phyloP scores from a whole-genome alignment of 2,797 vertebrate genomes.

The Staurois parvus region DNA sequence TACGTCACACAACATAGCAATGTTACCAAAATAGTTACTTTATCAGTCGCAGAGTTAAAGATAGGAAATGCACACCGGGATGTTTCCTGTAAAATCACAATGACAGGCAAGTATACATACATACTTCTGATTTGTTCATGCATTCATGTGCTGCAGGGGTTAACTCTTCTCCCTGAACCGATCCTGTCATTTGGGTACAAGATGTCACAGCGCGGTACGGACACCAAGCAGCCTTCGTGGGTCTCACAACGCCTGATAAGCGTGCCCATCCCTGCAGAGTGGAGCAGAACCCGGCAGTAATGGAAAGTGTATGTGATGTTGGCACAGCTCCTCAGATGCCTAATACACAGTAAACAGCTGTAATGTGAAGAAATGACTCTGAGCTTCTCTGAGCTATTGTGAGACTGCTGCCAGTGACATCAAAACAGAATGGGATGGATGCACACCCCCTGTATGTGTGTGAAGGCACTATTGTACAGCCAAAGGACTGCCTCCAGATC shows the following conservation, averaged over 20 bases:
- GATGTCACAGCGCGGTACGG: background rate
- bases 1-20: background rate
- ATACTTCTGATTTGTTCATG: constrained; percentile 20
- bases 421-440: background rate
- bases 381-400: background rate
- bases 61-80: too few species aligned
- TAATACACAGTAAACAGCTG: constrained; percentile 9
- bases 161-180: background rate
- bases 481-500: background rate
- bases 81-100: background rate
- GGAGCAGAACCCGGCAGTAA: background rate
- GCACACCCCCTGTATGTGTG: background rate
- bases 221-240: background rate
- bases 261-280: background rate
- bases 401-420: background rate
- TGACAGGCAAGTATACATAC: background rate
- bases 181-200: background rate
- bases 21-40: too few species aligned
- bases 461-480: background rate
- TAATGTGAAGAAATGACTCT: constrained; percentile 33
- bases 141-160: background rate
- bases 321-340: constrained; percentile 1
- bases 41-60: too few species aligned
- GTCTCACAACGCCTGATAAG: background rate
- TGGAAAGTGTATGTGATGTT: constrained; percentile 13